Base-by-base conservation (phyloP, 2,888 invertebrate species). In the Maniola hyperantus region DNA sequence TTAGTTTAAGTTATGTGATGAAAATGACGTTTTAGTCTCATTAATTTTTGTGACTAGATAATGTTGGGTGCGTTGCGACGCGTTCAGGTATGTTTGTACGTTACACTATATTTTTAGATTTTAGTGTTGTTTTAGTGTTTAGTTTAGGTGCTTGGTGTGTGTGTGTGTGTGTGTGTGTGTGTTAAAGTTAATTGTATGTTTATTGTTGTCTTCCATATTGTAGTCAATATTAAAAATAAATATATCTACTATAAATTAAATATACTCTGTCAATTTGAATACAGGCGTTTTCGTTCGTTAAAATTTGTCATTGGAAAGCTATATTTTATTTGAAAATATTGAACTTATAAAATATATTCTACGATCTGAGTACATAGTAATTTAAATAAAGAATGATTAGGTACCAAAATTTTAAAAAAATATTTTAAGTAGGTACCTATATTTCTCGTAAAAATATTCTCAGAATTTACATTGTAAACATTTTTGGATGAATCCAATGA, bases 21-120 rank as follows among this genome's bases (percentile, higher is more conserved):
- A 57, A 57, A 69, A 61, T 69, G 65, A 60, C 64, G 70, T 67
- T 70, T 71, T 70, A 69, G 69, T 73, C 64, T 70, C 75, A 71
- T 72, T 58, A 67, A 66, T 69, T 71, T 73, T 75, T 66, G 61
- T 77, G 80, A 77, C 80, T 79, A 20, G 83, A 81, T 84, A 82
- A 81, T 83, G 80, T 83, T 83, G 83, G 80, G 81, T 83, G 84
- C 83, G 87, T 86, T 74, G 86, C 88, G 91, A 89, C 87, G 85
- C 87, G 91, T 92, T 91, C 90, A 91, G 82, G 90, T 92, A 85
- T 82, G 79, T 88, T 89, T 82, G 80, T 75, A 79, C 79, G 83
- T 79, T 87, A 84, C 81, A 83, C 81, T 86, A 83, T 84, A 81
- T 79, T 83, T 83, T 68, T 72, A 70, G 61, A 57, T 61, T 68